Conservation (phyloP, 2,797 vertebrate species). For the Florisuga fusca region DNA sequence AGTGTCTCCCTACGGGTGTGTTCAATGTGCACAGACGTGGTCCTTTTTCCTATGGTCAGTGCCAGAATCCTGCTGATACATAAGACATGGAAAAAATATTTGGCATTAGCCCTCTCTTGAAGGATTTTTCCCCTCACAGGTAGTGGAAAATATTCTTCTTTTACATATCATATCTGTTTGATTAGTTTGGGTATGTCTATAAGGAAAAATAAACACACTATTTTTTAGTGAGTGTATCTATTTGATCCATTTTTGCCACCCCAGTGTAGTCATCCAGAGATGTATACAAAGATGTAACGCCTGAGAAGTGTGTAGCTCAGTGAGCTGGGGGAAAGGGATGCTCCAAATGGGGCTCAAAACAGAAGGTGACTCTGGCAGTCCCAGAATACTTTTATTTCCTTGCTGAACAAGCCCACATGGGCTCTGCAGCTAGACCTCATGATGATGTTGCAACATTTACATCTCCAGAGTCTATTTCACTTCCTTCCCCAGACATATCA, state of each 20-base stretch:
- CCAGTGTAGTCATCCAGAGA: background rate
- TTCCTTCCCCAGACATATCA: background rate
- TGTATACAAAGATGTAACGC: background rate
- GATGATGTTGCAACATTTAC: background rate
- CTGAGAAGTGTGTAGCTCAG: background rate
- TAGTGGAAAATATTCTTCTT: slow-evolving; percentile 58
- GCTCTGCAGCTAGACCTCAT: background rate
- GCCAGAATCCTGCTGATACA: slow-evolving; percentile 55
- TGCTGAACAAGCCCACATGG: background rate
- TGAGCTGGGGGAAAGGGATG: background rate
- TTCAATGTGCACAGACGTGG: slow-evolving; percentile 35
- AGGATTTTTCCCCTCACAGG: slow-evolving; percentile 25
- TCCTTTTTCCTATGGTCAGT: slow-evolving; percentile 34
- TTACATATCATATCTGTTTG: slow-evolving; percentile 14
- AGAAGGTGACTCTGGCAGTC: background rate
- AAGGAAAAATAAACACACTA: background rate
- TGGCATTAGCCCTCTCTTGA: slow-evolving; percentile 17
- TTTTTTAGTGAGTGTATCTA: background rate
- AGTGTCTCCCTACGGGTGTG: slow-evolving; percentile 29
- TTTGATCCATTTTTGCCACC: background rate
- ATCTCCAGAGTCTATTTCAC: background rate
- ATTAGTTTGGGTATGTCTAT: background rate
- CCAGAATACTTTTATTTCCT: background rate
- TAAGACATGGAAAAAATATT: slow-evolving; percentile 50
- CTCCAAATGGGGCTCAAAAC: background rate